Evolutionary conservation across 2,797 vertebrate species (phyloP).

Genomic region (Nyctalus aviator): DNA sequence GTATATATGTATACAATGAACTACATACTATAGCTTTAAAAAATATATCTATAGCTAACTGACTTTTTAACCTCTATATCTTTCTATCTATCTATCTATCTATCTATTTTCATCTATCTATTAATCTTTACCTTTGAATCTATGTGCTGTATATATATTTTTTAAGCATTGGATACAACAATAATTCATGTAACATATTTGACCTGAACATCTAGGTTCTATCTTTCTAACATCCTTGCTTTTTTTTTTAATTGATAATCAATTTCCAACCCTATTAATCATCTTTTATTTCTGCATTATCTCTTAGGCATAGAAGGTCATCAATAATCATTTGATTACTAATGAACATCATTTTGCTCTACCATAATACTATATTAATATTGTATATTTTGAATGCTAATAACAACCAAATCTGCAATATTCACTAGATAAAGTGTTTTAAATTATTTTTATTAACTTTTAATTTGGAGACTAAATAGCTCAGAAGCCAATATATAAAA

Average conservation of each 20-base stretch:
- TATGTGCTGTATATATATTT: not conserved
- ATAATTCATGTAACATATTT: not conserved
- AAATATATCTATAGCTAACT: too few species aligned
- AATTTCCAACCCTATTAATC: not conserved
- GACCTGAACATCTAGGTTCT: not conserved
- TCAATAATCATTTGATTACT: not conserved
- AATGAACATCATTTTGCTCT: not conserved
- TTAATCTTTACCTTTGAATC: not conserved
- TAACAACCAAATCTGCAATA: not conserved
- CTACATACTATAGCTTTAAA: too few species aligned
- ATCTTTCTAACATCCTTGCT: not conserved
- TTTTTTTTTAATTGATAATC: not conserved
- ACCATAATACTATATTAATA: not conserved
- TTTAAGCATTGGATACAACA: not conserved
- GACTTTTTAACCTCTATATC: not conserved
- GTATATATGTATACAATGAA: not conserved
- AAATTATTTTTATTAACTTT: constrained; percentile 8
- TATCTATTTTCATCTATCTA: too few species aligned
- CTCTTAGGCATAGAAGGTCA: not conserved
- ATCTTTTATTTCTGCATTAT: not conserved
- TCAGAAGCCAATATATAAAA: not conserved
- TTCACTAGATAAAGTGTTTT: not conserved
- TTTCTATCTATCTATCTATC: too few species aligned
- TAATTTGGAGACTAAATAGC: not conserved
- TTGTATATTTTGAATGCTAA: not conserved